Conservation (phyloP, 2,888 invertebrate species). For the Sarcophaga caerulescens region DNA sequence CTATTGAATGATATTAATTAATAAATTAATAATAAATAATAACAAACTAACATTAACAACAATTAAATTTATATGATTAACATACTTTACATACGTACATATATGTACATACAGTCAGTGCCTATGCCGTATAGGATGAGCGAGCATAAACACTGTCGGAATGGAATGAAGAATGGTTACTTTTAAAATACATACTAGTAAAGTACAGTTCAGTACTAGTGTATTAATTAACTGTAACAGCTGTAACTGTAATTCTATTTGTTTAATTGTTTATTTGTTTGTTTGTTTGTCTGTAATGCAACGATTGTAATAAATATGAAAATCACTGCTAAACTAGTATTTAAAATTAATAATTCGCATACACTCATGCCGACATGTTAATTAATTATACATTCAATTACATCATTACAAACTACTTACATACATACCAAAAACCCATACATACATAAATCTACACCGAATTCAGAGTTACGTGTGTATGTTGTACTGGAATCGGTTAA, state of each 20-base stretch:
- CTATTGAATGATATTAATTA: background rate
- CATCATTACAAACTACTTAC: conserved; percentile 3
- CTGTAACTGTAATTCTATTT: conserved; percentile 14
- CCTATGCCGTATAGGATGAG: background rate
- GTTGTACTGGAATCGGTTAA: conserved; percentile 9
- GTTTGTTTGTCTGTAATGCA: conserved; percentile 43
- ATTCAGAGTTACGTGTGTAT: background rate
- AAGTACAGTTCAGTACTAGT: background rate
- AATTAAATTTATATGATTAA: background rate
- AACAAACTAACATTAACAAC: background rate
- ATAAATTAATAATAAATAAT: background rate
- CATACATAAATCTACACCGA: background rate
- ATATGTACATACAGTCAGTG: background rate
- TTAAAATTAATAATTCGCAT: background rate
- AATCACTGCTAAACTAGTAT: conserved; percentile 19
- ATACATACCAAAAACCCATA: background rate
- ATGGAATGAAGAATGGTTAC: background rate
- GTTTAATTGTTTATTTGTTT: conserved; percentile 25
- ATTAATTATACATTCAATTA: conserved; percentile 14
- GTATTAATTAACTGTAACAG: background rate
- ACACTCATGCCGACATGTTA: background rate
- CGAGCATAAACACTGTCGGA: background rate
- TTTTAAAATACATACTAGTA: background rate
- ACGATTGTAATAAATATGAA: conserved; percentile 33
- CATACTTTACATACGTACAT: background rate